phyloP scores from a whole-genome alignment of 2,888 invertebrate species.

The Polydrusus tereticollis region DNA sequence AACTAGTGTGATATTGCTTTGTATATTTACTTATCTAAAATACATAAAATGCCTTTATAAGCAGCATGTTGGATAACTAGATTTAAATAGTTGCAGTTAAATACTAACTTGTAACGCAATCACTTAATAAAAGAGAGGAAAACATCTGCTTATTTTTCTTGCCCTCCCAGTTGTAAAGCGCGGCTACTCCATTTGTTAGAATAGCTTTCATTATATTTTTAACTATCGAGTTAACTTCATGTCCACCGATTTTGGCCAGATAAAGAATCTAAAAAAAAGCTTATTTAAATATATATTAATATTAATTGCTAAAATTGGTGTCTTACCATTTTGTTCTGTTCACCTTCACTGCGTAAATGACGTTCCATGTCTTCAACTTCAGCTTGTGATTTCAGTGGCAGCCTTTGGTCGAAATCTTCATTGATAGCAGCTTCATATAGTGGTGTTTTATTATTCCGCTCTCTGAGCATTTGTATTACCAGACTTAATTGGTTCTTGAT shows the following conservation, averaged over 20 bases:
- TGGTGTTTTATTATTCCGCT: not conserved
- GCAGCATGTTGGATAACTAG: not conserved
- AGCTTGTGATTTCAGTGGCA: not conserved
- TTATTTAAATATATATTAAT: not conserved
- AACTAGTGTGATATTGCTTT: no score
- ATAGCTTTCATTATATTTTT: not conserved
- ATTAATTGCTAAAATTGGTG: not conserved
- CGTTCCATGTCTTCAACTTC: not conserved
- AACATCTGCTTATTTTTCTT: not conserved
- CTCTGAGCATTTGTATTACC: not conserved
- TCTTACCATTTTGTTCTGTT: not conserved
- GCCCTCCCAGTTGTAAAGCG: not conserved
- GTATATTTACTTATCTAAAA: no score
- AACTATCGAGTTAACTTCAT: not conserved
- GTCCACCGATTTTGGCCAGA: not conserved
- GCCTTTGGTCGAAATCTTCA: not conserved
- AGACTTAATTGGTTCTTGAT: not conserved
- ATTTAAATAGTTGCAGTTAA: not conserved
- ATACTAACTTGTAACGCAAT: not conserved
- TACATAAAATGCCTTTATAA: no score
- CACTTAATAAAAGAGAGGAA: not conserved
- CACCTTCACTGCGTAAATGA: no score
- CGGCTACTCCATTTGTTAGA: not conserved
- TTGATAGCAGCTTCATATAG: not conserved
- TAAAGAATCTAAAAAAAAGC: not conserved